phyloP scores from a whole-genome alignment of 2,888 invertebrate species.

The Nyleta sp. region DNA sequence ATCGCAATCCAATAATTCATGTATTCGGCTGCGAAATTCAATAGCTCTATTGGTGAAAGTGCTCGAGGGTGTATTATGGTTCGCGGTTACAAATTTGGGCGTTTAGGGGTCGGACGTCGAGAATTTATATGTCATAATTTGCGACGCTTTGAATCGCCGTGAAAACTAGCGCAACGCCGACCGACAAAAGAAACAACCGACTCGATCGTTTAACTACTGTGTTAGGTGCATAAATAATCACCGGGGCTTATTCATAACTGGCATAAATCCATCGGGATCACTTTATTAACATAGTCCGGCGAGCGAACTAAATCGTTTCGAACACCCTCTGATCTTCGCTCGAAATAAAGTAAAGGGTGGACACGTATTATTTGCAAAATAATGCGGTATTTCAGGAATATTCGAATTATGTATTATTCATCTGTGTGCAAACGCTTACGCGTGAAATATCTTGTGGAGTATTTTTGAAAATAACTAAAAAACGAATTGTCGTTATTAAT shows the following conservation, averaged over 20 bases:
- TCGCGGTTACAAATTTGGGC: slow-evolving; percentile 75
- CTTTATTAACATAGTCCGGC: slow-evolving; percentile 67
- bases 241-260: slow-evolving; percentile 36
- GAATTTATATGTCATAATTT: slow-evolving; percentile 53
- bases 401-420: slow-evolving; percentile 38
- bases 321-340: slow-evolving; percentile 35
- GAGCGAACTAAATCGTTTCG: slow-evolving; percentile 38
- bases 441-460: no score
- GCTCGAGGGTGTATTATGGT: slow-evolving; percentile 61
- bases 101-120: slow-evolving; percentile 65
- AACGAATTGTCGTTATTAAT: no score
- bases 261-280: slow-evolving; percentile 58
- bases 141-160: slow-evolving; percentile 24
- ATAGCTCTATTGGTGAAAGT: slow-evolving; percentile 27
- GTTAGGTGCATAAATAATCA: slow-evolving; percentile 50
- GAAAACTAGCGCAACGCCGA: slow-evolving; percentile 42
- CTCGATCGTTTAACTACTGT: slow-evolving; percentile 56
- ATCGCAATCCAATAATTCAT: no score
- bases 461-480: no score
- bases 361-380: slow-evolving; percentile 38
- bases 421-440: slow-evolving; percentile 4
- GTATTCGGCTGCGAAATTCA: slow-evolving; percentile 29
- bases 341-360: slow-evolving; percentile 27
- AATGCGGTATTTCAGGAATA: slow-evolving; percentile 9
- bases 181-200: slow-evolving; percentile 40